Conservation (phyloP, 1,140 invertebrate species). For the Leucophenga varia region DNA sequence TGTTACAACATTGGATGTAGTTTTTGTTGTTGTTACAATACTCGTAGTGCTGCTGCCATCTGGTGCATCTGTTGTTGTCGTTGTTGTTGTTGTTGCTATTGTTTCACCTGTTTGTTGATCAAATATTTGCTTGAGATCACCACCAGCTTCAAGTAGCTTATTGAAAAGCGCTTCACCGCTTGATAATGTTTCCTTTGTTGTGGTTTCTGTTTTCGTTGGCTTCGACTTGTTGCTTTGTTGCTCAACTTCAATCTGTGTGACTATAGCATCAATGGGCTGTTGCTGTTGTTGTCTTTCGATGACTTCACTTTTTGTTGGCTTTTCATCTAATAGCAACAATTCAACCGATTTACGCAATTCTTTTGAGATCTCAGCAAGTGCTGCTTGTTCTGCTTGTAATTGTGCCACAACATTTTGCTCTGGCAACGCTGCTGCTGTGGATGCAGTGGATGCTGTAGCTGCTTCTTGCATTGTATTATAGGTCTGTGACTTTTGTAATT, state of each 20-base stretch:
- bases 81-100: slow-evolving; percentile 48
- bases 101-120: slow-evolving; percentile 47
- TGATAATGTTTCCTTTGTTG: slow-evolving; percentile 6
- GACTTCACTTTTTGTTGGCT: slow-evolving; percentile 7
- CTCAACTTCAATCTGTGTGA: slow-evolving; percentile 41
- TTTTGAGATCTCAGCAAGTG: slow-evolving; percentile 52
- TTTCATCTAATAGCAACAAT: slow-evolving; percentile 38
- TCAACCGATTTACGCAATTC: slow-evolving; percentile 51
- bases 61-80: slow-evolving; percentile 28
- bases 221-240: too few relatives aligned
- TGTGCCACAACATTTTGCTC: slow-evolving; percentile 33
- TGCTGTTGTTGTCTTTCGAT: slow-evolving; percentile 31
- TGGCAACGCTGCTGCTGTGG: too few relatives aligned
- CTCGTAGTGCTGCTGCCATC: slow-evolving; percentile 35
- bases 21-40: slow-evolving; percentile 45
- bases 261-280: slow-evolving; percentile 28
- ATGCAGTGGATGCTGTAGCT: slow-evolving; percentile 5
- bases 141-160: slow-evolving; percentile 35
- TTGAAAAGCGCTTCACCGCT: slow-evolving; percentile 46
- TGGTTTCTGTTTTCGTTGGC: slow-evolving; percentile 21
- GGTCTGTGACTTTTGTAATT: slow-evolving; percentile 50
- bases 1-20: slow-evolving; percentile 46
- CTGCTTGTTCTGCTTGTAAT: slow-evolving; percentile 48
- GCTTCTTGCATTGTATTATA: slow-evolving; percentile 45
- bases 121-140: slow-evolving; percentile 36